Base-by-base conservation (phyloP, 1,140 invertebrate species). In the Dendrolimus kikuchii region DNA sequence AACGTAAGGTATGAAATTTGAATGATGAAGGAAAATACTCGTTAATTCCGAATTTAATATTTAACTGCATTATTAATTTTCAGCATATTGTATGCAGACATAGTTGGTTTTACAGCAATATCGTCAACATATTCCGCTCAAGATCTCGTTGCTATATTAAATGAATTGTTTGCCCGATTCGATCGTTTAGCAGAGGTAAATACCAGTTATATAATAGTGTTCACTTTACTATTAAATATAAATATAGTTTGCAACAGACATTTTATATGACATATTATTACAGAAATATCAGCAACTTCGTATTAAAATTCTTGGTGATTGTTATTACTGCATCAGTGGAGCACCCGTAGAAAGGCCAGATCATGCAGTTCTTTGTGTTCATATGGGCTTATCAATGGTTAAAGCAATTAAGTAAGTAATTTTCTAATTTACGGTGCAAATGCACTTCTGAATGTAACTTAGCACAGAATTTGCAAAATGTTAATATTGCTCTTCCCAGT, bases 311-410 rank as follows among this genome's bases (percentile, higher is more conserved):
- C 90, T 98, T 9, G 96, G 97, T 2, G 97, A 98, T 84, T 98
- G 96, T 82, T 98, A 98, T 85, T 98, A 98, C 87, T 98, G 96
- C 79, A 96, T 98, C 71, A 96, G 95, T 82, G 95, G 95, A 7
- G 96, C 95, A 40, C 96, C 96, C 0, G 90, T 93, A 46, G 95
- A 97, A 79, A 88, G 95, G 55, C 90, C 93, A 0, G 96, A 98
- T 79, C 97, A 98, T 86, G 96, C 96, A n/a, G 93, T 97, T 4
- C 91, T 98, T 6, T 96, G 94, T 73, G 95, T 98, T 3, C 94
- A 97, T 82, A 98, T 98, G 96, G 97, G 97, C 38, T 88, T 98
- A 5, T 96, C 95, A 5, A 98, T 98, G 96, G 96, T 98, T 39
- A 96, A 98, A 77, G 96, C 96, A 46, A 98, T 98, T 72, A 97